These are phyloP conservation scores for Eledona agricola DNA, from an alignment of 2,888 invertebrate species.

Conservation along the genomic window DNA sequence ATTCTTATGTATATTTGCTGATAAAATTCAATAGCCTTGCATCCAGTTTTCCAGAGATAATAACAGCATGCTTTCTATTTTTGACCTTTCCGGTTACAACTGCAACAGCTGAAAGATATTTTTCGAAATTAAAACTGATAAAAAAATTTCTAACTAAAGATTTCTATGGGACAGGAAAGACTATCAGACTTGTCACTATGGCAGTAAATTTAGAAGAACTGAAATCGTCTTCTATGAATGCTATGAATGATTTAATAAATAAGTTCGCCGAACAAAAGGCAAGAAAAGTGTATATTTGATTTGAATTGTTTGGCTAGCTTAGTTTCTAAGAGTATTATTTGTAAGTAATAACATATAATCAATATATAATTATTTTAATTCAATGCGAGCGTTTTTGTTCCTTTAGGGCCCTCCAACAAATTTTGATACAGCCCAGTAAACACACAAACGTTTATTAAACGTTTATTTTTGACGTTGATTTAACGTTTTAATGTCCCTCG, in stretches of 20 bases:
- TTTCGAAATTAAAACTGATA: constrained; percentile 39
- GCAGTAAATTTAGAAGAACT: constrained; percentile 27
- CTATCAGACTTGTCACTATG: constrained; percentile 37
- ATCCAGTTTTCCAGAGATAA: constrained; percentile 44
- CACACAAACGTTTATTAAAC: too few relatives aligned
- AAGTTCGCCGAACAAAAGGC: constrained; percentile 26
- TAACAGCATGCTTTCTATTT: constrained; percentile 45
- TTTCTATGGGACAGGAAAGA: too few relatives aligned
- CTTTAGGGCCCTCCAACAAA: neutral
- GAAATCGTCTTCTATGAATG: constrained; percentile 30
- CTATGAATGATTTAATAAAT: constrained; percentile 34
- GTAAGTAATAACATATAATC: too few relatives aligned
- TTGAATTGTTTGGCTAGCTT: too few relatives aligned
- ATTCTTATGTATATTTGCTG: constrained; percentile 47
- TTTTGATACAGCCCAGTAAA: neutral
- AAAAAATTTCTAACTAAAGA: constrained; percentile 39
- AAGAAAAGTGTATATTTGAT: too few relatives aligned
- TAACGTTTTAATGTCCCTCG: too few relatives aligned
- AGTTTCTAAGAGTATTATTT: too few relatives aligned
- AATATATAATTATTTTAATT: too few relatives aligned
- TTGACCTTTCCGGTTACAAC: constrained; percentile 43
- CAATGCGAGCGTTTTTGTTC: too few relatives aligned
- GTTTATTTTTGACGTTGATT: too few relatives aligned
- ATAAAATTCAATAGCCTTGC: constrained; percentile 45
- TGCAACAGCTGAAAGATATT: constrained; percentile 37